A percentile compares a stretch with the other conserved stretches of the same genome.
phyloP scores from a whole-genome alignment of 2,113 vertebrate genomes.

The Mungos mungo region DNA sequence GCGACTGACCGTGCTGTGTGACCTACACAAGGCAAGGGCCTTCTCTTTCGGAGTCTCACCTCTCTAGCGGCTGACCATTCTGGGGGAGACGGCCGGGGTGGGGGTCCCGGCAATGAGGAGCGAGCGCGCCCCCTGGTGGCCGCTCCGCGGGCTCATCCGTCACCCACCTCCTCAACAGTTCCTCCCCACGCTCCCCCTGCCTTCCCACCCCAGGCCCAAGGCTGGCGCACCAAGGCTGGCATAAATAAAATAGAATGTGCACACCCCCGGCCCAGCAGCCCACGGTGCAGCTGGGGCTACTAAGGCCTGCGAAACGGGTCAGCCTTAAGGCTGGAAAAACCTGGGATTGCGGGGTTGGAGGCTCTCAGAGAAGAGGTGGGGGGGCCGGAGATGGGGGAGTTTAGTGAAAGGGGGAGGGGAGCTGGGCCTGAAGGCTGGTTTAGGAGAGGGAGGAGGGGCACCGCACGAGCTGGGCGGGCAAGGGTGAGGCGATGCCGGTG shows the following conservation, averaged over 20 bases:
- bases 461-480: background rate
- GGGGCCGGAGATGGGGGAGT: background rate
- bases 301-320: background rate
- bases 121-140: background rate
- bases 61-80: rapidly evolving
- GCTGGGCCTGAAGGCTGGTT: background rate
- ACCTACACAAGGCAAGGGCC: background rate
- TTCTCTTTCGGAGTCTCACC: background rate
- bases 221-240: background rate
- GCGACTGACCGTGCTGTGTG: background rate
- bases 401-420: background rate
- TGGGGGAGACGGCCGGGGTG: background rate
- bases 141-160: background rate
- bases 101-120: background rate
- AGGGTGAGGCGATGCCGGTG: background rate
- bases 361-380: background rate
- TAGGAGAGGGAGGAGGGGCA: background rate
- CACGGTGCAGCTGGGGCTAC: background rate
- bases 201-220: background rate
- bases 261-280: background rate
- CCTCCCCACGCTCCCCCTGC: background rate
- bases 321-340: background rate
- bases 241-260: background rate
- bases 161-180: background rate
- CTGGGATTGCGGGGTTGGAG: background rate